Conservation (phyloP, 2,797 vertebrate genomes). For the Emydoidea blandingii region DNA sequence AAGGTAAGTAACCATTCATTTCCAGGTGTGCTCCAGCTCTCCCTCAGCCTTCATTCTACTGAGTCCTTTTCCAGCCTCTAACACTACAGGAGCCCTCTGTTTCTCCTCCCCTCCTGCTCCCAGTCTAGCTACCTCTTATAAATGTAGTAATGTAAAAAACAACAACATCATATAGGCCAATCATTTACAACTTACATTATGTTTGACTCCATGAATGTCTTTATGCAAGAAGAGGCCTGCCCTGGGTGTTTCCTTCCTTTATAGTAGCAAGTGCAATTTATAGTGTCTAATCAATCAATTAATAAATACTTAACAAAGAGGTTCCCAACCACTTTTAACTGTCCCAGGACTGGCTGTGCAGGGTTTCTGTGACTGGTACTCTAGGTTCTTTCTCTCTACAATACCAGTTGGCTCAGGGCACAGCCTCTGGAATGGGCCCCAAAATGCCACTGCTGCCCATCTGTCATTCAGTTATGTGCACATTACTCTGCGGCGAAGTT, state of each 20-base stretch:
- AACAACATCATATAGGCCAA: fast-evolving
- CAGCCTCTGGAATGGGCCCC: neutral
- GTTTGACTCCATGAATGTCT: neutral
- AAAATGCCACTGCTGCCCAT: neutral
- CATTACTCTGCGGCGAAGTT: neutral
- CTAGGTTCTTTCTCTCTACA: neutral
- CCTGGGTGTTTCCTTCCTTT: neutral
- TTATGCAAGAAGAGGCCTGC: neutral
- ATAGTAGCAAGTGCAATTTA: neutral
- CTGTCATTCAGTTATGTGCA: neutral
- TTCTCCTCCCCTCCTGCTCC: neutral
- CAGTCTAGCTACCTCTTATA: neutral
- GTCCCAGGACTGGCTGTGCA: neutral
- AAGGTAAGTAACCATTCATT: neutral
- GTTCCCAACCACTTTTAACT: neutral
- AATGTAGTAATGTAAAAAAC: neutral
- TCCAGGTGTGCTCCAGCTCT: neutral
- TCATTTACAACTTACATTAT: neutral
- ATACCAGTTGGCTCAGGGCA: neutral
- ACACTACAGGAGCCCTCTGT: neutral
- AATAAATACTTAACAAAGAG: neutral
- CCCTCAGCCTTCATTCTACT: neutral
- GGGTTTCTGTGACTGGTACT: neutral
- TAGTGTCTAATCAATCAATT: neutral
- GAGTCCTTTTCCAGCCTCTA: slow-evolving; percentile 1